Evolutionary conservation across 2,797 vertebrate genomes (phyloP), one percentile per base, ranked within the genome.

Genomic region (Eulemur rubriventer): DNA sequence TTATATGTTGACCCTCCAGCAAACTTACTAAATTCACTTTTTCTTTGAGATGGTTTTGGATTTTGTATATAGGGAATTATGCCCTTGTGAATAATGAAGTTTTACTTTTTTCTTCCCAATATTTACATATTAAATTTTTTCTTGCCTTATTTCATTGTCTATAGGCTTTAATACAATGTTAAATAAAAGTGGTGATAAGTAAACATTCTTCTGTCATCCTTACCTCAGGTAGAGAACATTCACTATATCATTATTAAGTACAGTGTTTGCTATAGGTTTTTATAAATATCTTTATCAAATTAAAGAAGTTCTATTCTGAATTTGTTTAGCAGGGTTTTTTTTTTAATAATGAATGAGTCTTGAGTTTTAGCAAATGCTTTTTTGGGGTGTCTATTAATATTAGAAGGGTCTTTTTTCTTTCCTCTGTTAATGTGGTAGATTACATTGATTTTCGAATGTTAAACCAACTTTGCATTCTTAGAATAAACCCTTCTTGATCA

Each of bases 21-120:
- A 93, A 72, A 72, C 24, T 84, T 91, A 57, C 30, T 38, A 33
- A 72, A 82, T 92, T 63, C 33, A 73, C 41, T 79, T 84, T 61
- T 55, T 93, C 63, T 89, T 86, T 89, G 24, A 57, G 85, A 69
- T 79, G 11, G 20, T 87, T 93, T 95, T 65, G 14, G 17, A 16
- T 73, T 90, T 95, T 95, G 52, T 78, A 46, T 18, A 48, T 75
- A 69, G 26, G 61, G 0, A 78, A 6, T 93, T 57, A 89, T 38
- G 12, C 41, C 10, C 46, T 86, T 82, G 41, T 22, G 17, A 78
- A 43, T 65, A 28, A 78, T 55, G 28, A 89, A 70, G 17, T 86
- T 89, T 85, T 89, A 38, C 41, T 59, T 96, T 96, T 94, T 61
- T 83, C 28, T 61, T 94, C 41, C 16, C 30, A 78, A 1, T 87